phyloP scores from a whole-genome alignment of 2,113 vertebrate species.

The Lepisosteus osseus region DNA sequence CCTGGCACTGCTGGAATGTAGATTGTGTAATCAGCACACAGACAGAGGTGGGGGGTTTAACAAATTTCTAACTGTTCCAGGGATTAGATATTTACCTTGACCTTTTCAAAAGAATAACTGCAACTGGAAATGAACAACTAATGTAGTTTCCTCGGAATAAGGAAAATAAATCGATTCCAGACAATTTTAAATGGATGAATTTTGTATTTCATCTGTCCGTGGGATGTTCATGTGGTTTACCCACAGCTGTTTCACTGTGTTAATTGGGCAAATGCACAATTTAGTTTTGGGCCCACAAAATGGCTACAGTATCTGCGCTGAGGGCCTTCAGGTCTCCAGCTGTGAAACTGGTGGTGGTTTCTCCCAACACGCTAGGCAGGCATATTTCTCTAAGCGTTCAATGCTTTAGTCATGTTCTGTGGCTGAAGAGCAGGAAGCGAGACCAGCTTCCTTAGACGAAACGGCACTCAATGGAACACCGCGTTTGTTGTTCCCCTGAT shows the following conservation, averaged over 20 bases:
- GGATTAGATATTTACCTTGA: slow-evolving; percentile 15
- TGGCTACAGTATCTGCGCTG: no score
- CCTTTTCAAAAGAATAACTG: slow-evolving; percentile 14
- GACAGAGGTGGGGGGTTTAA: slow-evolving; percentile 31
- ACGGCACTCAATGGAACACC: slow-evolving; percentile 4
- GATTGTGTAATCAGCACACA: slow-evolving; percentile 59
- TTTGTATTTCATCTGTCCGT: neutral
- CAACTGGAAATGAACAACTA: slow-evolving; percentile 7
- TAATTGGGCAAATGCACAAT: no score
- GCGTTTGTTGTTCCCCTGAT: neutral
- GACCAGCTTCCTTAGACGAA: slow-evolving; percentile 5
- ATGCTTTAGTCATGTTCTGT: slow-evolving; percentile 25
- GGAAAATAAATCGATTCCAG: slow-evolving; percentile 2
- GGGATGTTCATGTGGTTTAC: neutral
- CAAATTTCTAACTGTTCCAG: slow-evolving; percentile 1
- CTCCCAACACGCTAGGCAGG: slow-evolving; percentile 16
- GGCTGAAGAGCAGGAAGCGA: slow-evolving; percentile 32
- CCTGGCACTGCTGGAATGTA: slow-evolving; percentile 49
- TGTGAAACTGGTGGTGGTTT: neutral
- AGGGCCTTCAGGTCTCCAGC: no score
- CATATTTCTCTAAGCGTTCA: slow-evolving; percentile 16
- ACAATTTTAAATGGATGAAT: neutral
- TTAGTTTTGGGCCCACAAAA: no score
- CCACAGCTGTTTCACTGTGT: neutral
- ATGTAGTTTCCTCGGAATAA: neutral